A percentile compares a stretch with the other conserved stretches of the same genome.
Evolutionary conservation across 2,888 invertebrate species (phyloP).

Genomic region (Drosophila putrida): DNA sequence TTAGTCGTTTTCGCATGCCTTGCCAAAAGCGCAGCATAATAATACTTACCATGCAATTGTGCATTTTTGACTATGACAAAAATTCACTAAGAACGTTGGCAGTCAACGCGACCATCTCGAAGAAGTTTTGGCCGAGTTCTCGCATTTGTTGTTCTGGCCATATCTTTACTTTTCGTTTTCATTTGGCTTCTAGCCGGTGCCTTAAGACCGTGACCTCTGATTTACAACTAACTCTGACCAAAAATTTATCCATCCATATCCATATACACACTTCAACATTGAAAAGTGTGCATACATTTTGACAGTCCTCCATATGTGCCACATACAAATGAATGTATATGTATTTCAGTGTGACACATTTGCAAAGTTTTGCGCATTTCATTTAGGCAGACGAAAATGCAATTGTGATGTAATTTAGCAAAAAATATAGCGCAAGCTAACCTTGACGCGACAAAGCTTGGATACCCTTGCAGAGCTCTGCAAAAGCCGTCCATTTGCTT

Average conservation of each 20-base stretch:
- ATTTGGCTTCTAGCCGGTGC: constrained; percentile 37
- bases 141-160: neutral
- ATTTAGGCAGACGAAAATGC: constrained; percentile 65
- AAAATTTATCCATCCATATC: constrained; percentile 4
- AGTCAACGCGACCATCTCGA: constrained; percentile 17
- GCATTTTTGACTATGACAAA: constrained; percentile 55
- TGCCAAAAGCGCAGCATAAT: constrained; percentile 60
- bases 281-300: constrained; percentile 26
- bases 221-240: constrained; percentile 44
- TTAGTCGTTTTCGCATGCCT: constrained; percentile 24
- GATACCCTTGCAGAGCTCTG: too few relatives aligned
- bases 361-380: constrained; percentile 65
- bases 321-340: constrained; percentile 8
- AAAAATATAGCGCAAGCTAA: too few relatives aligned
- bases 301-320: constrained; percentile 43
- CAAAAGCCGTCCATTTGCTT: too few relatives aligned
- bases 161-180: constrained; percentile 54
- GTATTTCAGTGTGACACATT: constrained; percentile 18
- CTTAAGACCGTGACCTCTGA: constrained; percentile 68
- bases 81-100: constrained; percentile 47
- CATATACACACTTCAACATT: constrained; percentile 26
- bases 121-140: neutral
- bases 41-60: constrained; percentile 49
- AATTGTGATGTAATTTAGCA: constrained; percentile 63
- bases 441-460: too few relatives aligned